phyloP scores from a whole-genome alignment of 2,113 vertebrate genomes.

The Oryzias melastigma region DNA sequence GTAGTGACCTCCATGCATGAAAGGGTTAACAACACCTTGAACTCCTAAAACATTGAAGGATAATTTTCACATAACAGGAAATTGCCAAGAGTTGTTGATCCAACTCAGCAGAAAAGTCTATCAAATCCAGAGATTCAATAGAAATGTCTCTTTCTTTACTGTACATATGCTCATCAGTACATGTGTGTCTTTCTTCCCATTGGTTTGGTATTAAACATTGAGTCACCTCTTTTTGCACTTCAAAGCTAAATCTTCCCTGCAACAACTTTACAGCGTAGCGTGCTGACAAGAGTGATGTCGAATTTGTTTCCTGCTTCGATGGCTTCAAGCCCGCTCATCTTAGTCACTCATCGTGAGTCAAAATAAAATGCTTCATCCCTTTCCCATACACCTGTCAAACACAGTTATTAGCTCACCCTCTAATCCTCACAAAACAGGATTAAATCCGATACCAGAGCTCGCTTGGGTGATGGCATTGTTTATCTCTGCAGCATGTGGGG shows the following conservation, averaged over 20 bases:
- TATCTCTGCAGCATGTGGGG: no score
- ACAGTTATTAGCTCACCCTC: conserved; percentile 56
- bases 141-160: no score
- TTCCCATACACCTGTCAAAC: conserved; percentile 56
- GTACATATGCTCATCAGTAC: background rate
- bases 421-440: conserved; percentile 57
- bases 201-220: background rate
- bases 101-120: conserved; percentile 28
- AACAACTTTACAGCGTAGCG: no score
- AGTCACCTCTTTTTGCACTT: no score
- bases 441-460: conserved; percentile 27
- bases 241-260: no score
- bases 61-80: background rate
- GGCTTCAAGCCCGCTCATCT: conserved; percentile 20
- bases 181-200: background rate
- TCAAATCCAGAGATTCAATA: conserved; percentile 2
- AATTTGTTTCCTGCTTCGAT: no score
- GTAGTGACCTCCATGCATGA: no score
- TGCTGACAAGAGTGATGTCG: no score
- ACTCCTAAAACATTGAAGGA: no score
- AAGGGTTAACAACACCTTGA: no score
- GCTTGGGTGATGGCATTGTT: conserved; percentile 49
- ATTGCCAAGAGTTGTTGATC: conserved; percentile 1
- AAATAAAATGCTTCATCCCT: conserved; percentile 46
- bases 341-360: conserved; percentile 40